phyloP scores from a whole-genome alignment of 2,113 vertebrate species.

The Oncorhynchus kisutch region DNA sequence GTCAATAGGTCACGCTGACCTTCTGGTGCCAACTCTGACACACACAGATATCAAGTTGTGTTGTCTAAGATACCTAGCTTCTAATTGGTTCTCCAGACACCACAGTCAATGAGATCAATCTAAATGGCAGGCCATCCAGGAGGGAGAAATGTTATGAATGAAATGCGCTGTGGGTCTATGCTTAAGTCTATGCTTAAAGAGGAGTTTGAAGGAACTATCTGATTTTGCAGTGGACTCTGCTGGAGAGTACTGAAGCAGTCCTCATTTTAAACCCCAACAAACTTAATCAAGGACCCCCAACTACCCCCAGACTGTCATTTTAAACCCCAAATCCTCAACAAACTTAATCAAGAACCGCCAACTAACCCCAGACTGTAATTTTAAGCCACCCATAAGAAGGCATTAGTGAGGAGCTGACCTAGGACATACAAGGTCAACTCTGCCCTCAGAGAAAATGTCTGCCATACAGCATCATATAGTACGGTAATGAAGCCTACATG shows the following conservation, averaged over 20 bases:
- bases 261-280: slow-evolving; percentile 10
- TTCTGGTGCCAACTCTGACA: slow-evolving; percentile 34
- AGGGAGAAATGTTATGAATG: neutral
- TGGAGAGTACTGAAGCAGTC: neutral
- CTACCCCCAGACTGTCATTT: neutral
- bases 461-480: neutral
- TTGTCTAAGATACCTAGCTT: slow-evolving; percentile 37
- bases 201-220: neutral
- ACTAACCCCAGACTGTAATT: neutral
- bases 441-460: slow-evolving; percentile 3
- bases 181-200: no score
- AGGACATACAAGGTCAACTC: neutral
- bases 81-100: slow-evolving; percentile 57
- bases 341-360: slow-evolving; percentile 3
- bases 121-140: neutral
- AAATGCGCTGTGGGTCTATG: neutral
- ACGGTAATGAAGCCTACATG: neutral
- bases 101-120: slow-evolving; percentile 36
- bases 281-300: slow-evolving; percentile 5
- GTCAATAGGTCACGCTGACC: slow-evolving; percentile 56
- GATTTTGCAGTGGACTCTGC: slow-evolving; percentile 15
- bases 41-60: slow-evolving; percentile 59
- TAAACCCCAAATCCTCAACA: slow-evolving; percentile 22
- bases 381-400: slow-evolving; percentile 5
- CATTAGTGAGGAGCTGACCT: neutral